Percentiles rank a stretch among this genome's conserved stretches.
These are phyloP conservation scores for Vulpes lagopus DNA, from an alignment of 2,113 vertebrate species.

Conservation along the genomic window DNA sequence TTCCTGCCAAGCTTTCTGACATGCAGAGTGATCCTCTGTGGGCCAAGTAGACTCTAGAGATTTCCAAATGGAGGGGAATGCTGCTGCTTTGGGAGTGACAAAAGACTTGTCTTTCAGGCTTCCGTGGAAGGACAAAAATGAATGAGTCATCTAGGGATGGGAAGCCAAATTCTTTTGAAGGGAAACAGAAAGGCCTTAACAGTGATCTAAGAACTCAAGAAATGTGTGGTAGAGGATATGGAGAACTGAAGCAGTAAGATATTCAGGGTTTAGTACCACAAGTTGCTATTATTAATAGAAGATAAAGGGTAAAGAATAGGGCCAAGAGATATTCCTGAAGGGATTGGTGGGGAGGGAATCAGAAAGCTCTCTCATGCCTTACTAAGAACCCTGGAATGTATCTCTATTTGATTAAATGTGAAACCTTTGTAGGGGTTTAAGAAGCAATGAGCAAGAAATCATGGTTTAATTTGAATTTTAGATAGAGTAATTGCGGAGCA, in stretches of 20 bases:
- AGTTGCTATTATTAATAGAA: background rate
- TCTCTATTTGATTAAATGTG: background rate
- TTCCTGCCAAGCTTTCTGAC: background rate
- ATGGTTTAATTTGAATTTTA: background rate
- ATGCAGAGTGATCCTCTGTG: background rate
- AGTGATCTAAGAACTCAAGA: background rate
- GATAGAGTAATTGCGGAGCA: background rate
- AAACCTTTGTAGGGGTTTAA: background rate
- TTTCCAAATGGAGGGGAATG: background rate
- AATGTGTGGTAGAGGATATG: background rate
- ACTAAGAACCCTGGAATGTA: background rate
- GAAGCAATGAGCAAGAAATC: background rate
- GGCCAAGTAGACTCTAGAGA: background rate
- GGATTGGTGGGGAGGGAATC: background rate
- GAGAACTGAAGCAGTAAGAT: background rate
- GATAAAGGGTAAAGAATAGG: background rate
- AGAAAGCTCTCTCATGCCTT: background rate
- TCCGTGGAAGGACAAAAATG: background rate
- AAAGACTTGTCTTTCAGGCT: background rate
- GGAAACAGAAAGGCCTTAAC: background rate
- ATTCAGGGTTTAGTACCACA: background rate
- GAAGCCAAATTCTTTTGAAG: background rate
- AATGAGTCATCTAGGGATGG: background rate
- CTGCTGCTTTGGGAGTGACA: background rate
- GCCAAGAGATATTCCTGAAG: background rate